Evolutionary conservation across 2,113 vertebrate species (phyloP), one percentile per base, ranked within the genome.

Genomic region (Ginglymostoma cirratum): DNA sequence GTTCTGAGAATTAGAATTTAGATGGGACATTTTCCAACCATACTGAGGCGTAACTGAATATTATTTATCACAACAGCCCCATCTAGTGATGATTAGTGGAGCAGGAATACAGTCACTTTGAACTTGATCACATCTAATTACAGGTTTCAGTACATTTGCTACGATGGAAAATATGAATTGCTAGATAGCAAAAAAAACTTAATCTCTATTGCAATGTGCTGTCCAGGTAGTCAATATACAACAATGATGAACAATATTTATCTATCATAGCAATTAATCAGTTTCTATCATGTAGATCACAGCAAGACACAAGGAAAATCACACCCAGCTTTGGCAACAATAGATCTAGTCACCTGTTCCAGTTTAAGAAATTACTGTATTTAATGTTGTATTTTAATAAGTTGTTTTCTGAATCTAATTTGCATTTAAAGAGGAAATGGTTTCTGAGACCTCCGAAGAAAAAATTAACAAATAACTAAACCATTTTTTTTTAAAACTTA

Each of bases 61-160:
- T 42, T 27, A 70, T 48, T 94, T 6, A 70, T 94, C 70, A 66
- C 61, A 93, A 76, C 27, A 95, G 38, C 67, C 6, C 94, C 94
- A 95, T 95, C 94, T 95, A 72, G 67, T 95, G 94, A 48, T 27
- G n/a, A 45, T 52, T 72, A 48, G 69, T 27, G 34, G 72, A 95
- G 66, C 67, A 34, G 14, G n/a, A 94, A 69, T 24, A 70, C 38
- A 30, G 34, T 94, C 10, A 17, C 7, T 45, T 94, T 66, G n/a
- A 67, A 94, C 38, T 94, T 70, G 89, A 92, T 66, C 55, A 66
- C 34, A 94, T 3, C 38, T 52, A 52, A 24, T 8, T 87, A 83
- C 78, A 83, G n/a, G 70, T 72, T 21, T 14, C 34, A 83, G n/a
- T 42, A 34, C 19, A 83, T 17, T 38, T 83, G 4, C 14, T 15